A percentile compares a stretch with the other conserved stretches of the same genome.
Conservation (phyloP, 2,888 invertebrate genomes). For the Chaitophorus viminalis region DNA sequence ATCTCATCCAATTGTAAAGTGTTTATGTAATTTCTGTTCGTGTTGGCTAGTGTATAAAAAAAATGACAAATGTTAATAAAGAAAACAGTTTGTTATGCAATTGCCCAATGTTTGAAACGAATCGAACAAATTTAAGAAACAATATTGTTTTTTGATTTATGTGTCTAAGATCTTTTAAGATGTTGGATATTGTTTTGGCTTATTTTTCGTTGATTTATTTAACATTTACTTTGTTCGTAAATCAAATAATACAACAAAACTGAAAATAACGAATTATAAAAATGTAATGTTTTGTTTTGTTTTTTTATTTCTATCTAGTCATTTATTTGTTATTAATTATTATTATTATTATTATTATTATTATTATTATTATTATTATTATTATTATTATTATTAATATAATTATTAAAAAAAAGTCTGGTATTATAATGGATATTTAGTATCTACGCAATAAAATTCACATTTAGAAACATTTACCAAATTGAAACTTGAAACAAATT, state of each 20-base stretch:
- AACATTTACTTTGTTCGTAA: constrained; percentile 49
- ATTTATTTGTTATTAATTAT: constrained; percentile 58
- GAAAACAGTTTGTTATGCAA: constrained; percentile 25
- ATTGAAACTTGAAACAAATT: constrained; percentile 44
- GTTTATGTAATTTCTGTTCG: constrained; percentile 58
- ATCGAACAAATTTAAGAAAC: constrained; percentile 30
- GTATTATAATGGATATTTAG: constrained; percentile 49
- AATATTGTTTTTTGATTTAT: constrained; percentile 37
- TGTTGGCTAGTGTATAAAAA: constrained; percentile 59
- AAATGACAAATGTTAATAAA: constrained; percentile 33
- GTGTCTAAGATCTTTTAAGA: constrained; percentile 33
- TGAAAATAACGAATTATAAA: constrained; percentile 59
- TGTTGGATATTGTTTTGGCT: constrained; percentile 55
- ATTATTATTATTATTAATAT: constrained; percentile 2
- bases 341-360: constrained; percentile 31
- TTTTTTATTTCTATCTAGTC: constrained; percentile 52
- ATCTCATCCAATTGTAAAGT: constrained; percentile 60
- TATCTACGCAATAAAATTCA: constrained; percentile 54
- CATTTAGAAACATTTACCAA: constrained; percentile 47
- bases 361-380: constrained; percentile 22
- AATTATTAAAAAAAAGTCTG: constrained; percentile 57
- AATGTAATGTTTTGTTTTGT: constrained; percentile 34
- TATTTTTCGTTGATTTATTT: constrained; percentile 57
- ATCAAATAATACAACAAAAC: constrained; percentile 56
- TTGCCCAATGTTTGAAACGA: constrained; percentile 27